Evolutionary conservation across 2,888 invertebrate species (phyloP), one percentile per base, ranked within the genome.

Genomic region (Dorcus parallelipipedus): DNA sequence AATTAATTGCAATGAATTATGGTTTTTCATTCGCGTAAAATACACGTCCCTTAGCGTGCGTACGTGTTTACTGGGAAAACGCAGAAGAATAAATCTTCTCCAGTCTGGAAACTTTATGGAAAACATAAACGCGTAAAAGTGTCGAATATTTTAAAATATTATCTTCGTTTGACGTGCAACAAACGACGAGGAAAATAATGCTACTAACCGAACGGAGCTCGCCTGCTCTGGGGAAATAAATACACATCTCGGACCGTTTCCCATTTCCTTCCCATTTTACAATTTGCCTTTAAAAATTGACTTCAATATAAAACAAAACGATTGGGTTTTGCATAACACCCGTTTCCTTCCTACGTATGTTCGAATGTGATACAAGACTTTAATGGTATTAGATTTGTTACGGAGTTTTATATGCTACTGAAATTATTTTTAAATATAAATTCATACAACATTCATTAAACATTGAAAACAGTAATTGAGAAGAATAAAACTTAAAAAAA

Each of bases 221-320:
- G 63, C 66, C 59, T 63, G 66, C 71, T 69, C 70, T 63, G 58
- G 72, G 73, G 71, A 73, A 73, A 73, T 33, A 33, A 33, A 33
- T 73, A 70, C 65, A 63, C 64, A 65, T 67, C 65, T 64, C 66
- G 64, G 65, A 67, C 65, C 64, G 64, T 70, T 71, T 71, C 68
- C 69, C 67, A 68, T 67, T 69, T 72, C 61, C 67, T 62, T 56
- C 55, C 61, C 69, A 68, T 71, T 69, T 14, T 68, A 68, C 71
- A 67, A 70, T 73, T 70, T 71, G 68, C 72, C 73, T 69, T 65
- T 59, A 63, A 70, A 71, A 72, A 73, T 72, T 73, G 71, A 72
- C 73, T 72, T 64, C 70, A 70, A 70, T 72, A 72, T 73, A 70
- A 71, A 72, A 73, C 67, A 71, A 72, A 72, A 72, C 68, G 71